Evolutionary conservation across 2,113 vertebrate species (phyloP), one percentile per base, ranked within the genome.

Genomic region (Prochilodus magdalenae): DNA sequence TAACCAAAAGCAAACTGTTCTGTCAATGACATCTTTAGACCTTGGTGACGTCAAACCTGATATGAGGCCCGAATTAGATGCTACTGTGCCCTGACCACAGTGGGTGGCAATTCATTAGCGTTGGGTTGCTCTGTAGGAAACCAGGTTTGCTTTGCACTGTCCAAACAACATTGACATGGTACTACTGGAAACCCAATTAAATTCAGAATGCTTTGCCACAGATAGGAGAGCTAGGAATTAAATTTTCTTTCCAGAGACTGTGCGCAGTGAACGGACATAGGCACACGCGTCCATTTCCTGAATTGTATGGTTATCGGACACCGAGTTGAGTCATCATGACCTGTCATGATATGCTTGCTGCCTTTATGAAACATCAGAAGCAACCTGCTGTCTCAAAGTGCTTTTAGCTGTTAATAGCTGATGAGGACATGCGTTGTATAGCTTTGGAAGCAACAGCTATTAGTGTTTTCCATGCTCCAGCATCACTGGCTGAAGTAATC

Each of bases 171-270:
- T 2, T 27, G 49, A 57, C 26, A 44, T 20, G 10, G 4, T 59
- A 27, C 29, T 16, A 36, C 3, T 59, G 63, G 36, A 82, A 70
- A 82, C 14, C 27, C 15, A 18, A 69, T 47, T 67, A 40, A 82
- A 69, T 4, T 59, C 7, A 82, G 24, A 69, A 69, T 67, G 66
- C 14, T 33, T 29, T 10, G 36, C 20, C 26, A 7, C 62, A 76
- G 53, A 79, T 59, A 78, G 5, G 5, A 59, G 51, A 59, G 51
- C 67, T 40, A 44, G n/a, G 20, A 79, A 44, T 15, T 36, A 16
- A 40, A 69, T 59, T 75, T 75, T 60, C 24, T 30, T 30, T 75
- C 15, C 26, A 57, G 20, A 15, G 3, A 44, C 51, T 40, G 16
- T 13, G 16, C n/a, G 22, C 22, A 55, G 14, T 5, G 5, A 13